phyloP scores from a whole-genome alignment of 2,888 invertebrate genomes.

The Standfussiana lucernea region DNA sequence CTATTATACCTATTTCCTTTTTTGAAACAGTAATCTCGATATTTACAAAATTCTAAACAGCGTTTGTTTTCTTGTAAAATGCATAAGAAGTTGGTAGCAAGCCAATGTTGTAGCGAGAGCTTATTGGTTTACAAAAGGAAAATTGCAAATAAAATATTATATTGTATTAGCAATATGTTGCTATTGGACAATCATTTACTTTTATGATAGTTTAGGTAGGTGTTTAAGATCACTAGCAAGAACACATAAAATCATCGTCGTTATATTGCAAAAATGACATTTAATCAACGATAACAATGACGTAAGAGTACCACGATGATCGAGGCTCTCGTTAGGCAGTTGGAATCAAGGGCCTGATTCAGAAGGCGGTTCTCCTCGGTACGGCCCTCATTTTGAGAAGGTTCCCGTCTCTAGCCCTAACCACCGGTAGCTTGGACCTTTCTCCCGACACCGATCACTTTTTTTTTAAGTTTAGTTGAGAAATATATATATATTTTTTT shows the following conservation, averaged over 20 bases:
- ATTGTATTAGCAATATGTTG: slow-evolving; percentile 27
- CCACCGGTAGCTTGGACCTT: neutral
- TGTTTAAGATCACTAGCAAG: neutral
- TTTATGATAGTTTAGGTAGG: neutral
- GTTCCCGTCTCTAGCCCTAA: neutral
- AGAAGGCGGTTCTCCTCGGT: neutral
- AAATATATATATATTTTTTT: neutral
- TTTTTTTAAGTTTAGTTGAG: neutral
- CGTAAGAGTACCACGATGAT: neutral
- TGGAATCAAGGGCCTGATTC: neutral
- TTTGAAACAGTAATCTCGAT: neutral
- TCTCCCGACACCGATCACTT: neutral
- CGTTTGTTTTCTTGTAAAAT: slow-evolving; percentile 12
- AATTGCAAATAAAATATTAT: slow-evolving; percentile 14
- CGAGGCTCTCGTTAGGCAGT: neutral
- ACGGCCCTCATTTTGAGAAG: neutral
- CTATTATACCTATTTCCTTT: neutral
- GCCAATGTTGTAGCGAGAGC: slow-evolving; percentile 31
- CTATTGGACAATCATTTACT: neutral
- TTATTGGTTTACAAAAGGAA: slow-evolving; percentile 25
- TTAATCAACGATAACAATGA: neutral
- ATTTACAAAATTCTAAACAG: neutral
- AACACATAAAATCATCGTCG: neutral
- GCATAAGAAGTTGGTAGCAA: slow-evolving; percentile 16
- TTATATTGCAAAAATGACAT: neutral